Evolutionary conservation across 2,888 invertebrate species (phyloP).

Genomic region (Nysson spinosus): DNA sequence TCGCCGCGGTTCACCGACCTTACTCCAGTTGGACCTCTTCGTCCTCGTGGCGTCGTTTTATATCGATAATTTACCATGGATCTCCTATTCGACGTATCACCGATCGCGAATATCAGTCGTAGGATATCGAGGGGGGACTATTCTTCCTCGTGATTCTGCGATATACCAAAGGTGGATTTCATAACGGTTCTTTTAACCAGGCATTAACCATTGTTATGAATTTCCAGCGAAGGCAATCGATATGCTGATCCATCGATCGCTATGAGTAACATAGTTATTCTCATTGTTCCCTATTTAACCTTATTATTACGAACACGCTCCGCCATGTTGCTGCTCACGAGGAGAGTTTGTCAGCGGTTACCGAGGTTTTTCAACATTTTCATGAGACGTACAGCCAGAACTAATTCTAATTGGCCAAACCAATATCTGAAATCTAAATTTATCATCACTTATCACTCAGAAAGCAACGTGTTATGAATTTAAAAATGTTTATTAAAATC

Average conservation of each 20-base stretch:
- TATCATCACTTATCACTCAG: too few species aligned
- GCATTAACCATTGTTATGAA: slow-evolving; percentile 24
- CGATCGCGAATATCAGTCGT: slow-evolving; percentile 8
- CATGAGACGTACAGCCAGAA: too few species aligned
- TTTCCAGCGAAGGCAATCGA: slow-evolving; percentile 24
- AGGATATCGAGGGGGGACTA: background rate
- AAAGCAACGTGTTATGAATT: too few species aligned
- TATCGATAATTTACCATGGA: too few species aligned
- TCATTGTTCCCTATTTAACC: background rate
- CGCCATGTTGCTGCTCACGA: too few species aligned
- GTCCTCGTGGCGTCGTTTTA: slow-evolving; percentile 16
- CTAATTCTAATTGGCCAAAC: too few species aligned
- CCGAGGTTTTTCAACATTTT: too few species aligned
- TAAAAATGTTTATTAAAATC: too few species aligned
- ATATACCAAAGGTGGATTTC: slow-evolving; percentile 23
- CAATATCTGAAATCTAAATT: too few species aligned
- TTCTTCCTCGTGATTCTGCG: background rate
- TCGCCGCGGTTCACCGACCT: slow-evolving; percentile 45
- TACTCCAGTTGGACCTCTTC: slow-evolving; percentile 28
- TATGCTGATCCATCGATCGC: slow-evolving; percentile 30
- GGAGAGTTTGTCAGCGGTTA: too few species aligned
- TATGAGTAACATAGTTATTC: background rate
- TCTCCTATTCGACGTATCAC: slow-evolving; percentile 1
- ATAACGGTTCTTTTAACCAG: slow-evolving; percentile 38
- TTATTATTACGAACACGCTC: too few species aligned